A percentile compares a stretch with the other conserved stretches of the same genome.
These are phyloP conservation scores for Odocoileus hemionus DNA, from an alignment of 2,113 vertebrate species.

Conservation along the genomic window DNA sequence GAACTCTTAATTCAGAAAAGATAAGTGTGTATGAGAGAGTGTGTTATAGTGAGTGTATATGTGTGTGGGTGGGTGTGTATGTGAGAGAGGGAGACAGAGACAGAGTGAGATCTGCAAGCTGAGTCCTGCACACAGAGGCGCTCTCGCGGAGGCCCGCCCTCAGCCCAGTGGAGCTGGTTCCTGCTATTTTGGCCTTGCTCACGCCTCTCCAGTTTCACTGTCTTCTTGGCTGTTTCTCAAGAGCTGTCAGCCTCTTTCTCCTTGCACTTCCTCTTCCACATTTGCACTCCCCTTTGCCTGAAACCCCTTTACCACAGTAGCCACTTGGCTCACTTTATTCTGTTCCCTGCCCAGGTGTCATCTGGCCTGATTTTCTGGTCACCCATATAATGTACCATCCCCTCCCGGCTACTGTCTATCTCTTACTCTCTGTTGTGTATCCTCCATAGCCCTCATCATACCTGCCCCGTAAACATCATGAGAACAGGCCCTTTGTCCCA, in stretches of 20 bases:
- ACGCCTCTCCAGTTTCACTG: too few species aligned
- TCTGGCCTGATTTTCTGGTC: not conserved
- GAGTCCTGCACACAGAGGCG: not conserved
- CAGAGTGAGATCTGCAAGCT: rapidly evolving
- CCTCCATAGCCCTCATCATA: not conserved
- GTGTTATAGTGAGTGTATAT: not conserved
- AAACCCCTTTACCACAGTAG: not conserved
- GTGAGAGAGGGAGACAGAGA: not conserved
- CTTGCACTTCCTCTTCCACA: too few species aligned
- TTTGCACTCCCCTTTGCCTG: not conserved
- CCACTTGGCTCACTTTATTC: not conserved
- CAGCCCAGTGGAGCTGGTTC: not conserved
- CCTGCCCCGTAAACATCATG: not conserved
- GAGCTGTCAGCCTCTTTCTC: not conserved
- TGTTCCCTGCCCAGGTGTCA: not conserved
- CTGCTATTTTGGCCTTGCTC: not conserved
- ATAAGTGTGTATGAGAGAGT: not conserved
- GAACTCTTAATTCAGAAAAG: not conserved
- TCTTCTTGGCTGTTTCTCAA: not conserved
- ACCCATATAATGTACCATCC: rapidly evolving
- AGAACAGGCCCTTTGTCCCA: not conserved
- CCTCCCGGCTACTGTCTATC: not conserved
- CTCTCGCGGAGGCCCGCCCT: rapidly evolving
- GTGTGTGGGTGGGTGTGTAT: not conserved
- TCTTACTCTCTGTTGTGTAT: not conserved